phyloP scores from a whole-genome alignment of 2,797 vertebrate genomes.

The Remorina albescens region DNA sequence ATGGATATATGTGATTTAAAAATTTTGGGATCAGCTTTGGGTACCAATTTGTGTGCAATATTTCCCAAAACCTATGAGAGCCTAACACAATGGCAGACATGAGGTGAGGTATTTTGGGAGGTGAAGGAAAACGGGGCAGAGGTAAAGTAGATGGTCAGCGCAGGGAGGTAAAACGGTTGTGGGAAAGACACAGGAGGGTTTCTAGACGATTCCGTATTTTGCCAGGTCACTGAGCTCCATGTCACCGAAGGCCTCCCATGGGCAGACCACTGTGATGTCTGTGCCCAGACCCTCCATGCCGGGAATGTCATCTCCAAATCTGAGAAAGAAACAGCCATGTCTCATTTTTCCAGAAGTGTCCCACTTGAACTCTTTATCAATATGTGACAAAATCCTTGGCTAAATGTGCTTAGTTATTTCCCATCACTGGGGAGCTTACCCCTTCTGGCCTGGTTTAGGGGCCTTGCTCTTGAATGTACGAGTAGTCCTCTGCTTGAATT shows the following conservation, averaged over 20 bases:
- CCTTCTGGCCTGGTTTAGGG: conserved; percentile 86
- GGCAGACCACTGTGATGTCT: conserved; percentile 87
- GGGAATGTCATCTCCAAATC: conserved; percentile 92
- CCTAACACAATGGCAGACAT: conserved; percentile 9
- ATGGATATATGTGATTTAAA: not conserved
- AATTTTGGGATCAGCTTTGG: not conserved
- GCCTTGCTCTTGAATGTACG: conserved; percentile 89
- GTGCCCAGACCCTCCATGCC: conserved; percentile 90
- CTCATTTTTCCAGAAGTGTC: not conserved
- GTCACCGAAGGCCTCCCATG: conserved; percentile 88
- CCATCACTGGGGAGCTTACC: conserved; percentile 60
- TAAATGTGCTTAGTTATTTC: not conserved
- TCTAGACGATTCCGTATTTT: conserved; percentile 86
- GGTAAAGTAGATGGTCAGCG: not conserved
- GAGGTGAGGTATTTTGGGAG: conserved; percentile 7
- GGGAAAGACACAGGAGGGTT: conserved; percentile 22
- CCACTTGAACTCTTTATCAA: not conserved
- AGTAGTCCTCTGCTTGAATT: conserved; percentile 86
- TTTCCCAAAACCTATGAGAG: conserved; percentile 10
- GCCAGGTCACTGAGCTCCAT: conserved; percentile 88
- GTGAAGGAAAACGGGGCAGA: not conserved
- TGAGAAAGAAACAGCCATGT: conserved; percentile 49
- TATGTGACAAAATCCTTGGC: not conserved
- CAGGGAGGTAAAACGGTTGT: conserved; percentile 13
- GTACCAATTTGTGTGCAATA: conserved; percentile 1